A percentile compares a stretch with the other conserved stretches of the same genome.
phyloP scores from a whole-genome alignment of 1,140 invertebrate genomes.

The Aphis craccivora region DNA sequence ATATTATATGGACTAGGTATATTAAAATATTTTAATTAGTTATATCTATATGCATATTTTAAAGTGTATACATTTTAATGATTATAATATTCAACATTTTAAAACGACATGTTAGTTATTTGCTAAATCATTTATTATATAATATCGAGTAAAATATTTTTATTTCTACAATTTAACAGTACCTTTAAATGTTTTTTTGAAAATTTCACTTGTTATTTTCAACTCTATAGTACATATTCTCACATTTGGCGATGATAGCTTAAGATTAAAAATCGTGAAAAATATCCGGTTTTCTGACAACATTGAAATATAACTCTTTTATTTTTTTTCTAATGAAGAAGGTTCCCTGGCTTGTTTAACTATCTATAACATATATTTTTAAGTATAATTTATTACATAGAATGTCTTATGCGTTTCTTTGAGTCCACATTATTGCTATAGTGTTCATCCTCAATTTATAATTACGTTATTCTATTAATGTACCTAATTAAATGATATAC shows the following conservation, averaged over 20 bases:
- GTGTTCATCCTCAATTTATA: background rate
- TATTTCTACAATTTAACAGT: background rate
- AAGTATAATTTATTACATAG: background rate
- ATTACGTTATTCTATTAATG: background rate
- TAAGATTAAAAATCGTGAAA: background rate
- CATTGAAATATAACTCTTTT: slow-evolving; percentile 10
- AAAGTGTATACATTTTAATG: background rate
- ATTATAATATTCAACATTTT: background rate
- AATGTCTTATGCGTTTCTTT: background rate
- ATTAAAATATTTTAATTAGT: background rate
- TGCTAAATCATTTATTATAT: background rate
- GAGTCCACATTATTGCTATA: background rate
- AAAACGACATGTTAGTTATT: background rate
- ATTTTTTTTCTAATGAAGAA: background rate
- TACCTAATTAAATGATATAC: background rate
- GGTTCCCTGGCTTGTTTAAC: background rate
- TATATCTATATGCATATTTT: background rate
- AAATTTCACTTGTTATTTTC: background rate
- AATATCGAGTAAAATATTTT: too few species aligned
- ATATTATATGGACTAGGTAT: background rate
- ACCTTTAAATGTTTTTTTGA: background rate
- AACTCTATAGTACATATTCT: background rate
- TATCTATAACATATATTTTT: slow-evolving; percentile 28
- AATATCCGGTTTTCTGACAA: slow-evolving; percentile 10
- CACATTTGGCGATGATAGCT: background rate